phyloP scores from a whole-genome alignment of 2,797 vertebrate species.

The Eidolon dupreanum region DNA sequence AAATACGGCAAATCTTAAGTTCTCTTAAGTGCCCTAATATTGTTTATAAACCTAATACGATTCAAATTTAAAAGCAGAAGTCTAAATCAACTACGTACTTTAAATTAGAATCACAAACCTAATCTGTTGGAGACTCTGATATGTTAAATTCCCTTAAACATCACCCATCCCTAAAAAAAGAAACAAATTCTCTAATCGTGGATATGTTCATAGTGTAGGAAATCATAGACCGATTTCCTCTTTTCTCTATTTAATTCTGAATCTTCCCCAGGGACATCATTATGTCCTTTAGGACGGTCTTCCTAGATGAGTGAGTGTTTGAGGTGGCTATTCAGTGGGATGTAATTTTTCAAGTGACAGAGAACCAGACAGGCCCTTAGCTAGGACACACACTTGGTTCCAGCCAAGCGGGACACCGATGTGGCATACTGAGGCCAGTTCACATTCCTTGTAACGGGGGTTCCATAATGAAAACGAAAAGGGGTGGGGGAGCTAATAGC shows the following conservation, averaged over 20 bases:
- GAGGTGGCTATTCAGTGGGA: not conserved
- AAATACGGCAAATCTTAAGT: slow-evolving; percentile 41
- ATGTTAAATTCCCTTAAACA: slow-evolving; percentile 31
- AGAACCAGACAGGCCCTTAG: not conserved
- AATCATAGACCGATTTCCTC: not conserved
- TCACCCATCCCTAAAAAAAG: not conserved
- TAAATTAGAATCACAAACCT: slow-evolving; percentile 64
- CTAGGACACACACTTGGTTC: not conserved
- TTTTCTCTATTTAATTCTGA: not conserved
- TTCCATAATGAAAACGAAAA: not conserved
- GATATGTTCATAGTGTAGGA: not conserved
- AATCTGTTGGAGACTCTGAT: not conserved
- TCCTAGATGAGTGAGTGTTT: not conserved
- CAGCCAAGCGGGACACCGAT: not conserved
- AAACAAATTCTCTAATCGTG: not conserved
- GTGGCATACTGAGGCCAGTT: not conserved
- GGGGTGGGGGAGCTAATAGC: too few relatives aligned
- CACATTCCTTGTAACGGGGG: not conserved
- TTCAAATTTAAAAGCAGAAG: slow-evolving; percentile 61
- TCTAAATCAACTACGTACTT: slow-evolving; percentile 19
- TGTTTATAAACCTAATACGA: slow-evolving; percentile 24
- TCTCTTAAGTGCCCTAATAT: slow-evolving; percentile 41
- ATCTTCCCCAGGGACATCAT: not conserved
- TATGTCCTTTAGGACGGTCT: not conserved
- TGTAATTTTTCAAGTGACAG: not conserved